phyloP scores from a whole-genome alignment of 2,113 vertebrate genomes.

The Suricata suricatta region DNA sequence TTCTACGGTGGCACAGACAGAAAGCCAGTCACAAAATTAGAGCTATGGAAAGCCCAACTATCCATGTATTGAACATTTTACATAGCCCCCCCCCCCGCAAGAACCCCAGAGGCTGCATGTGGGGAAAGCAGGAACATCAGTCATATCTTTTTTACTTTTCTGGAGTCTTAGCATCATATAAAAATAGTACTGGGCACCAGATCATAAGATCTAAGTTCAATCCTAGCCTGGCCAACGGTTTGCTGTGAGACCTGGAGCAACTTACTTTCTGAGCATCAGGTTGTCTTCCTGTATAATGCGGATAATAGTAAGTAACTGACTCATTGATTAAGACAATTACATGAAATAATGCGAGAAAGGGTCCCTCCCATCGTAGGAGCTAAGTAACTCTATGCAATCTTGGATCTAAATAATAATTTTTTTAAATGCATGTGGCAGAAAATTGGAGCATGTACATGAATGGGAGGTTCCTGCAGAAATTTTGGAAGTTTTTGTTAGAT shows the following conservation, averaged over 20 bases:
- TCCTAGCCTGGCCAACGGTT: not conserved
- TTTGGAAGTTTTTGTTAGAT: constrained; percentile 11
- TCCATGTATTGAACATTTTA: not conserved
- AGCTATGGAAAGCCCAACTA: not conserved
- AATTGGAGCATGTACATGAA: not conserved
- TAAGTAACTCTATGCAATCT: not conserved
- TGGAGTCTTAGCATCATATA: not conserved
- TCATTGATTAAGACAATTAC: not conserved
- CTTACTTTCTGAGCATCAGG: not conserved
- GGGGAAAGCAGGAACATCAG: not conserved
- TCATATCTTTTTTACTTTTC: not conserved
- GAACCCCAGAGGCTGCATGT: not conserved
- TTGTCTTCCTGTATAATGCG: not conserved
- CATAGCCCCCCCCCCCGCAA: not conserved
- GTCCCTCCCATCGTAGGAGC: not conserved
- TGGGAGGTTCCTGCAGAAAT: not conserved
- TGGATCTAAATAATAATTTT: not conserved
- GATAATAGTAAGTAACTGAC: not conserved
- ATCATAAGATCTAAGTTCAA: not conserved
- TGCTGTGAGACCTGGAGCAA: not conserved
- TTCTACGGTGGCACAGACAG: not conserved
- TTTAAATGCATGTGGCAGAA: not conserved
- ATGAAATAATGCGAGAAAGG: not conserved
- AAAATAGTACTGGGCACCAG: not conserved
- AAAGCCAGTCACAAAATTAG: not conserved